Base-by-base conservation (phyloP, 2,888 invertebrate genomes). In the Tachina fera region DNA sequence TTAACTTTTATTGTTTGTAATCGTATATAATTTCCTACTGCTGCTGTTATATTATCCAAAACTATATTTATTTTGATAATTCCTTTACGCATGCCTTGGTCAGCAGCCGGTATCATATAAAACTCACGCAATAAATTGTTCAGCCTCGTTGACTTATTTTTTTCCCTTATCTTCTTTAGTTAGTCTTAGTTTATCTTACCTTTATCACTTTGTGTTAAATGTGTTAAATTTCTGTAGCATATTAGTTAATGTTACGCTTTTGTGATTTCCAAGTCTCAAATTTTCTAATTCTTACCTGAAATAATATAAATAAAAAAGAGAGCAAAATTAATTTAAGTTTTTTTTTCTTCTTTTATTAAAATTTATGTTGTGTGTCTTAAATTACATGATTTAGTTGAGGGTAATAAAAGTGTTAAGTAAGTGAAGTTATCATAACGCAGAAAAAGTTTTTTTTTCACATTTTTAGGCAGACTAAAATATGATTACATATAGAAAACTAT, bases 251-350 rank as follows among this genome's bases (percentile, higher is more conserved):
- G 71, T 83, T 71, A 77, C 61, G 83, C 49, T 65, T 39, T 76
- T 77, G 14, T 72, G 58, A 31, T 58, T 31, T 61, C n/a, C 53
- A 39, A 11, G 45, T 60, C 9, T 45, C 53, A n/a, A 53, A 1
- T 22, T 61, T 61, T 51, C 51, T 19, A 45, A 72, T 86, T 86
- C 82, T 86, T 86, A 86, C 86, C 86, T 86, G 68, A 67, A 83
- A 85, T 65, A 6, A 31, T 19, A 76, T 16, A 82, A 9, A 63
- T n/a, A 75, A 65, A 68, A 63, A 13, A 14, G 2, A 61, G 70
- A 60, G 63, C 68, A 14, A 80, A 81, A 68, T 53, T 68, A 13
- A 43, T 10, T 47, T 51, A 31, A 31, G 31, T 31, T 31, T 31
- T 6, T 4, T 31, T 31, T 31, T 45, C 61, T 53, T 58, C 51